Evolutionary conservation across 1,140 invertebrate species (phyloP).

Genomic region (Wiebesia pumilae): DNA sequence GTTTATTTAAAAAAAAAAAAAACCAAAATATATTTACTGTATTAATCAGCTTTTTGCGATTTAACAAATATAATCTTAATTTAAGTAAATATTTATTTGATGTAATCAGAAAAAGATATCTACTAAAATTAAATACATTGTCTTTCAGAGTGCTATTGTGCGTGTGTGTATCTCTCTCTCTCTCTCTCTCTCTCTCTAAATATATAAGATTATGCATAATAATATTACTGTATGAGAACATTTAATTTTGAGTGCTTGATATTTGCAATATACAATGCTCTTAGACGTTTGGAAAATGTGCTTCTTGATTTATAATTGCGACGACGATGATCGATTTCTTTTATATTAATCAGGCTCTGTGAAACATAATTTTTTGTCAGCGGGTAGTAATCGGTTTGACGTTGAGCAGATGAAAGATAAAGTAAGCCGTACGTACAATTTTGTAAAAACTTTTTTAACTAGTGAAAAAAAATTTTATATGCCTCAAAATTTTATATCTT

Average conservation of each 20-base stretch:
- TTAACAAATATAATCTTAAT: constrained; percentile 1
- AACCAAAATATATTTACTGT: neutral
- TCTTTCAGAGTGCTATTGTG: neutral
- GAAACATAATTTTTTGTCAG: neutral
- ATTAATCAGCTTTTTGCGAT: neutral
- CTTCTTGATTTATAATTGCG: neutral
- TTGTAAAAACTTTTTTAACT: constrained; percentile 41
- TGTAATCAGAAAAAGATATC: neutral
- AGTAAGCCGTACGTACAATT: constrained; percentile 22
- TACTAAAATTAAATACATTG: neutral
- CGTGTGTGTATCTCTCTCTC: constrained; percentile 22
- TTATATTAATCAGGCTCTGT: constrained; percentile 27
- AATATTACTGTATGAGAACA: neutral
- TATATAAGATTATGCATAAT: neutral
- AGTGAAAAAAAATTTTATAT: constrained; percentile 42
- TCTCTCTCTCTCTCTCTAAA: too few species aligned
- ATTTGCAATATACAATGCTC: neutral
- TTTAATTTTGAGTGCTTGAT: neutral
- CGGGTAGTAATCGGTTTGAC: constrained; percentile 35
- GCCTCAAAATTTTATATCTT: neutral
- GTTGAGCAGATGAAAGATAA: neutral
- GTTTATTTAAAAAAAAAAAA: too few species aligned
- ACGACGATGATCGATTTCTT: constrained; percentile 37
- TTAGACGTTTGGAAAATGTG: neutral
- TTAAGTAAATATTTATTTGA: neutral